Evolutionary conservation across 2,797 vertebrate genomes (phyloP), one percentile per base, ranked within the genome.

Genomic region (Delichon dasypus): DNA sequence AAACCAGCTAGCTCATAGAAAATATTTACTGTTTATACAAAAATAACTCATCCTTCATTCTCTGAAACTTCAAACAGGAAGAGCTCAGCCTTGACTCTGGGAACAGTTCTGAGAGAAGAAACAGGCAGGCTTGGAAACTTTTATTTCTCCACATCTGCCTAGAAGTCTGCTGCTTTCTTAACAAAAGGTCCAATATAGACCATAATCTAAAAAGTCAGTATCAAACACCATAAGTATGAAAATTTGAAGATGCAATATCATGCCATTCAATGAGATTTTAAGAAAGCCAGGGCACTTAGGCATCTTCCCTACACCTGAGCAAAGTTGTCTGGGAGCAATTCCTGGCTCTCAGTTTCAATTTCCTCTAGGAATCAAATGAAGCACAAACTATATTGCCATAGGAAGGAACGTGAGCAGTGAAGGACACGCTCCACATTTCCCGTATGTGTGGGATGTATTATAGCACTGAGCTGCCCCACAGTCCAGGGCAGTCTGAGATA

Each of bases 11-110:
- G 40, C 16, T 74, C 29, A 70, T 36, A 29, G 50, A 84, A 94
- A 94, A 86, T 65, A 10, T 89, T 95, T 96, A 86, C 16, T 92
- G 79, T 85, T 94, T 92, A 78, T 40, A 17, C 23, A 72, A 78
- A 87, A 73, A 70, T 29, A 86, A 70, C n/a, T 47, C 17, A 6
- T 90, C 40, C 73, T 78, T 93, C 88, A n/a, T 93, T 42, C 61
- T 85, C 57, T 84, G 65, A 66, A 85, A 72, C 42, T 85, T 89
- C 40, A 88, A 75, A 75, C 44, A 76, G 84, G 64, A 92, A 80
- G 66, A 77, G 65, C 54, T 81, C 68, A 81, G 29, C 21, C n/a
- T 66, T 66, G 40, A 58, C 40, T 70, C 25, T 2, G 5, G 58
- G 83, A 91, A 66, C 47, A 65, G 10, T 57, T 27, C 20, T 55